Evolutionary conservation across 2,888 invertebrate genomes (phyloP).

Genomic region (Melanophora roralis): DNA sequence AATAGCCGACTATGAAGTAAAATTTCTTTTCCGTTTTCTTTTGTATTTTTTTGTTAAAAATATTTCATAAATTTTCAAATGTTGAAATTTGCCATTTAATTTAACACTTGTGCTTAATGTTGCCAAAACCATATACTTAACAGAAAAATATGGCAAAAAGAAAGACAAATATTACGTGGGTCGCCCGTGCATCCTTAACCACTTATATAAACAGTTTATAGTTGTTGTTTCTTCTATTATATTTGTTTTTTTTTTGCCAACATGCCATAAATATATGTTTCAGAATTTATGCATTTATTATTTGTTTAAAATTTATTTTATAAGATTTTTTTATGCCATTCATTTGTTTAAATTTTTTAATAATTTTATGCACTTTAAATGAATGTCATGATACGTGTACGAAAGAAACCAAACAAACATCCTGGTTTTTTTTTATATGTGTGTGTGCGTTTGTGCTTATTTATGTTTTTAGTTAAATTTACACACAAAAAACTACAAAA

Average conservation of each 20-base stretch:
- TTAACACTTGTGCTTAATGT: slow-evolving; percentile 36
- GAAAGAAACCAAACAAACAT: slow-evolving; percentile 12
- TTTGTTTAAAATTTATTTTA: slow-evolving; percentile 11
- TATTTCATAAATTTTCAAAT: neutral
- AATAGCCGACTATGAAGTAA: too few species aligned
- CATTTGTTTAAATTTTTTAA: slow-evolving; percentile 54
- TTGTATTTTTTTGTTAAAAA: too few species aligned
- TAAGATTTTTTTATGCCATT: slow-evolving; percentile 48
- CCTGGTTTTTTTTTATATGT: neutral
- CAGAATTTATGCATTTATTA: slow-evolving; percentile 39
- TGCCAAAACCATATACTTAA: slow-evolving; percentile 32
- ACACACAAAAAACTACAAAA: too few species aligned
- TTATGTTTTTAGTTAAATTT: too few species aligned
- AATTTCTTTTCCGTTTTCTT: too few species aligned
- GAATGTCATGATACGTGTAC: slow-evolving; percentile 55
- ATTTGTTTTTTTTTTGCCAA: neutral
- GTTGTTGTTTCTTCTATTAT: neutral
- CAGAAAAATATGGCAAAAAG: neutral
- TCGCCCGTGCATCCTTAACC: slow-evolving; percentile 13
- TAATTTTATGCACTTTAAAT: slow-evolving; percentile 59
- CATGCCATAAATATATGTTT: slow-evolving; percentile 29
- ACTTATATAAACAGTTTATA: slow-evolving; percentile 23
- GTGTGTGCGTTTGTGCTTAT: too few species aligned
- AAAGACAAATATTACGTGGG: slow-evolving; percentile 20
- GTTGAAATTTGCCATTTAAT: slow-evolving; percentile 38